Evolutionary conservation across 2,888 invertebrate genomes (phyloP), one percentile per base, ranked within the genome.

Genomic region (Aradus depressus): DNA sequence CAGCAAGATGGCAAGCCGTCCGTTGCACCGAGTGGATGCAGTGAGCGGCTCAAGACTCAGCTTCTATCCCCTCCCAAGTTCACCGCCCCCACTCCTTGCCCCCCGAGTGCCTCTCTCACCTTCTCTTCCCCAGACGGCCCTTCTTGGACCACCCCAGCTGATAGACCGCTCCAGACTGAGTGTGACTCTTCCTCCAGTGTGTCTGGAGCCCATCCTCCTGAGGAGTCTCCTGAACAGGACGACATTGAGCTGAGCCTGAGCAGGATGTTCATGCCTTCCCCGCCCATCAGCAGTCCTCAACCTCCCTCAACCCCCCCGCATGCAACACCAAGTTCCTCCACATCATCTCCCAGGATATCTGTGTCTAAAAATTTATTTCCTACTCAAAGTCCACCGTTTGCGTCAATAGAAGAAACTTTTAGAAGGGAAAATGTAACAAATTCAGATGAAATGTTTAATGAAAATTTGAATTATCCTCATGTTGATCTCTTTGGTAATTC

Each of bases 311-410:
- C 38, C 4, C 19, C 38, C 18, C 10, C 10, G 16, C 38, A 38
- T 38, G 4, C 38, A n/a, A 42, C 42, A 14, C 28, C 42, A 14
- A 25, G 25, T 6, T 28, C 25, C 10, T 26, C 42, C 26, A 35
- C 47, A 37, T 26, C 28, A 16, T 25, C 35, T 14, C 54, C 54
- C 2, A 38, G 51, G 42, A 51, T 54, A 38, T 47, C 54, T 3
- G 35, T 50, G 4, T 44, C 54, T 5, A 54, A 51, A 23, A 54
- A 54, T 38, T 51, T 54, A n/a, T 54, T 54, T 34, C 38, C 42
- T 22, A 42, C 35, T 22, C 44, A 50, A 12, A 6, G 23, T 37
- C 21, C 37, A 8, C 18, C 47, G 1, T n/a, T 26, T 34, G 16
- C 16, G 4, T 6, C 35, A 34, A 1, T 18, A 44, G 44, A 44